Evolutionary conservation across 2,113 vertebrate genomes (phyloP).

Genomic region (Lophochroa leadbeateri): DNA sequence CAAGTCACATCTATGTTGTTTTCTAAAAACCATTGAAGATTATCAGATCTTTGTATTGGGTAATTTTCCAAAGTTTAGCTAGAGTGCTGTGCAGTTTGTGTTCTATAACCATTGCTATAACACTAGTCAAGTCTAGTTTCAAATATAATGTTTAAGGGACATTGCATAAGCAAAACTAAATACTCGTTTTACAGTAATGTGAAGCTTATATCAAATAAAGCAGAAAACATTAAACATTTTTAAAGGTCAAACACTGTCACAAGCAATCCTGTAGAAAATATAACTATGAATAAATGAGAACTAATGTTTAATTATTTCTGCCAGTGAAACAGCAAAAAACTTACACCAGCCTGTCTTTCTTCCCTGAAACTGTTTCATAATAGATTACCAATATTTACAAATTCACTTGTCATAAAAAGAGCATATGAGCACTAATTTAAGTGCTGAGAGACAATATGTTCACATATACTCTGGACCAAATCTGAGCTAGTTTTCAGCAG

Average conservation of each 20-base stretch:
- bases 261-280: background rate
- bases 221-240: constrained; percentile 32
- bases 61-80: background rate
- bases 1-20: background rate
- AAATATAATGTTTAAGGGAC: background rate
- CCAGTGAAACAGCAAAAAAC: constrained; percentile 32
- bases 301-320: constrained; percentile 57
- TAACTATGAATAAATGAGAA: constrained; percentile 50
- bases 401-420: constrained; percentile 47
- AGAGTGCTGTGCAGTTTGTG: background rate
- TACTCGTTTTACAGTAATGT: background rate
- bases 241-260: constrained; percentile 11
- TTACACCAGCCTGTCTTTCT: constrained; percentile 27
- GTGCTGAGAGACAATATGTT: constrained; percentile 40
- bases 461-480: background rate
- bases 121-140: background rate
- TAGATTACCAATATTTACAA: constrained; percentile 54
- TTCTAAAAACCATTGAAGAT: background rate
- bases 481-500: background rate
- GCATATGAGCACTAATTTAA: constrained; percentile 48
- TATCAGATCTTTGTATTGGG: background rate
- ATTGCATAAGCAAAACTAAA: background rate
- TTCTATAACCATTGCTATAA: background rate
- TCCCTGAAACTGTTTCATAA: constrained; percentile 12
- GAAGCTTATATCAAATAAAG: constrained; percentile 20